These are phyloP conservation scores for Caenorhabditis uteleia DNA, from an alignment of 2,888 invertebrate species.

Conservation along the genomic window DNA sequence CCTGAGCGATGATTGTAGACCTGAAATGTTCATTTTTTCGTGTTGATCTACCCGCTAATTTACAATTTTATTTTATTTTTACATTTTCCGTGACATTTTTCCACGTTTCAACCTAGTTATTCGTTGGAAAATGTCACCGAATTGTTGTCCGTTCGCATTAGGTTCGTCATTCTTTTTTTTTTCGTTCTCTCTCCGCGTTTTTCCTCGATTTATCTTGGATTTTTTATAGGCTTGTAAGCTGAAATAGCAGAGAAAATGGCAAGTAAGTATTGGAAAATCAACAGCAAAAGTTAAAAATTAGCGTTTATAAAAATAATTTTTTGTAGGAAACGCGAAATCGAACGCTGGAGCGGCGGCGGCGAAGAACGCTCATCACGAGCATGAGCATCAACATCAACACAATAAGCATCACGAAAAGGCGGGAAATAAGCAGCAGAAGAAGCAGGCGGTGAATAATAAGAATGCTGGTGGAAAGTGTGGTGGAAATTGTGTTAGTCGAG, in stretches of 20 bases:
- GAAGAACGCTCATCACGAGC: not conserved
- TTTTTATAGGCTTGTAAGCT: too few species aligned
- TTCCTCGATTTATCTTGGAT: too few species aligned
- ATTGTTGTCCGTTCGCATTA: too few species aligned
- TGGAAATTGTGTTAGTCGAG: too few species aligned
- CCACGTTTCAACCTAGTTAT: not conserved
- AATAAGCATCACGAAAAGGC: too few species aligned
- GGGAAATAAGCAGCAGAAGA: too few species aligned
- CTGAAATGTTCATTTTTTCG: not conserved
- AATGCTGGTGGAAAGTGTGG: too few species aligned
- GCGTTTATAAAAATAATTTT: not conserved
- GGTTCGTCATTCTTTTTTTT: not conserved
- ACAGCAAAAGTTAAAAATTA: not conserved
- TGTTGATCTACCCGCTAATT: not conserved
- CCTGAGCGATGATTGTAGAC: not conserved
- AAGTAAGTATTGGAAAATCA: constrained; percentile 1
- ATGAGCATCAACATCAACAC: not conserved
- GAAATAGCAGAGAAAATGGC: too few species aligned
- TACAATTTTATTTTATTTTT: not conserved
- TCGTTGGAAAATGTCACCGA: not conserved
- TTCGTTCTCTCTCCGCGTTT: not conserved
- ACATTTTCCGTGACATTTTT: not conserved
- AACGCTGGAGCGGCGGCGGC: not conserved
- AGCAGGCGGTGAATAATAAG: not conserved
- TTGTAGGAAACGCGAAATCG: constrained; percentile 4